A percentile compares a stretch with the other conserved stretches of the same genome.
These are phyloP conservation scores for Dipodomys ordii DNA, from an alignment of 2,113 vertebrate genomes.

Conservation along the genomic window DNA sequence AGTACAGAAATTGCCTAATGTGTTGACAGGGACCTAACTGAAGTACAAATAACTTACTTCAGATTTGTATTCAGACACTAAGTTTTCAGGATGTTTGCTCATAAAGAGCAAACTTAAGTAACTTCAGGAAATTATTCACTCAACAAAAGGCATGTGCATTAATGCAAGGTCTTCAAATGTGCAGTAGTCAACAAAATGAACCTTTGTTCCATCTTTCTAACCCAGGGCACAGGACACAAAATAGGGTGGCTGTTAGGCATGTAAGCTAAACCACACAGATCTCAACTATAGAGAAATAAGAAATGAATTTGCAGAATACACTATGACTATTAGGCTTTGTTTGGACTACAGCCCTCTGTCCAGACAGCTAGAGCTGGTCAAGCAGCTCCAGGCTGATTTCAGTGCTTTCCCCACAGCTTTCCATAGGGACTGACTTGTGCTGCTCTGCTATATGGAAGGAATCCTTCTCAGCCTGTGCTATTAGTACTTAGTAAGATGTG, in stretches of 20 bases:
- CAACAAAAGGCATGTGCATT: not conserved
- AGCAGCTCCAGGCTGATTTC: not conserved
- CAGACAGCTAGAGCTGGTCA: not conserved
- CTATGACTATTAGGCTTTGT: constrained; percentile 44
- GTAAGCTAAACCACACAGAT: constrained; percentile 9
- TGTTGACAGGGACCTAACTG: constrained; percentile 49
- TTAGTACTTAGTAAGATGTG: not conserved
- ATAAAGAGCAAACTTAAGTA: not conserved
- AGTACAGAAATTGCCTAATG: constrained; percentile 40
- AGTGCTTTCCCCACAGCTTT: accelerated
- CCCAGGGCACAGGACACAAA: not conserved
- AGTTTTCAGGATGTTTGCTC: not conserved
- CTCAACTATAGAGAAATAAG: constrained; percentile 70
- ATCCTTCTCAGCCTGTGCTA: not conserved
- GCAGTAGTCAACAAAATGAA: constrained; percentile 8
- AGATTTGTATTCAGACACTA: not conserved
- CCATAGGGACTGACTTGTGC: accelerated
- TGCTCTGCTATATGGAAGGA: not conserved
- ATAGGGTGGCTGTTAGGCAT: constrained; percentile 58
- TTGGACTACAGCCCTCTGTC: constrained; percentile 49
- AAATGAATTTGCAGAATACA: constrained; percentile 64
- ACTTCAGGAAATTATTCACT: not conserved
- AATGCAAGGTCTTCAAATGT: not conserved
- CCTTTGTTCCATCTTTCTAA: constrained; percentile 36
- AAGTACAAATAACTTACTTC: constrained; percentile 46